A percentile compares a stretch with the other conserved stretches of the same genome.
Evolutionary conservation across 2,797 vertebrate species (phyloP).

Genomic region (Hypotaenidia philippensis): DNA sequence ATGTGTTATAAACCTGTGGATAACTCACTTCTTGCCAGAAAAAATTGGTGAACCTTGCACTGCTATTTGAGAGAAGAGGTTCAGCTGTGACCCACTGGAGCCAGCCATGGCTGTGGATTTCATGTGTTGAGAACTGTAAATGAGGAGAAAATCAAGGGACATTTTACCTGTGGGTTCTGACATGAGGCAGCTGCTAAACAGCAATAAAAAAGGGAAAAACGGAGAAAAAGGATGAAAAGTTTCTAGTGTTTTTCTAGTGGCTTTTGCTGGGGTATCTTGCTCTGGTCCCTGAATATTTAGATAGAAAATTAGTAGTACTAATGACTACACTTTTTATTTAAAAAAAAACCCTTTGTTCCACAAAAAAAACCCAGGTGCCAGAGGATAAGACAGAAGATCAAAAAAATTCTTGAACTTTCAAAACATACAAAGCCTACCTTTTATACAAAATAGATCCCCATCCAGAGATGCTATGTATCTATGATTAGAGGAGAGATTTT

Average conservation of each 20-base stretch:
- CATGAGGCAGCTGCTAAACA: background rate
- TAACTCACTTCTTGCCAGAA: background rate
- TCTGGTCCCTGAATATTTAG: background rate
- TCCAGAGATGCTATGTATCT: background rate
- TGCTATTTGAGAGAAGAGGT: background rate
- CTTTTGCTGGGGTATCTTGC: background rate
- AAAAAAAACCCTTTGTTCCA: background rate
- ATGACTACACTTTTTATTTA: background rate
- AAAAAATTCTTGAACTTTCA: background rate
- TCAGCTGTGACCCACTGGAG: background rate
- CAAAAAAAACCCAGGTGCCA: background rate
- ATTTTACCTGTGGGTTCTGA: background rate
- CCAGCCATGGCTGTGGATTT: background rate
- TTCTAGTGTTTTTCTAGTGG: background rate
- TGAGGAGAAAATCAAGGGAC: background rate
- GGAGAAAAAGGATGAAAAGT: background rate
- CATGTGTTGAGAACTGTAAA: accelerated
- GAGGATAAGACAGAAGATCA: background rate
- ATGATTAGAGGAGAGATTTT: background rate
- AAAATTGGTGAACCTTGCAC: background rate
- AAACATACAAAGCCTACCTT: background rate
- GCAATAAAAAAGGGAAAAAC: background rate
- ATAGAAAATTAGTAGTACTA: background rate
- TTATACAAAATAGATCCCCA: background rate
- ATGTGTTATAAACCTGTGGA: background rate